Evolutionary conservation across 2,888 invertebrate species (phyloP).

Genomic region (Platycheirus albimanus): DNA sequence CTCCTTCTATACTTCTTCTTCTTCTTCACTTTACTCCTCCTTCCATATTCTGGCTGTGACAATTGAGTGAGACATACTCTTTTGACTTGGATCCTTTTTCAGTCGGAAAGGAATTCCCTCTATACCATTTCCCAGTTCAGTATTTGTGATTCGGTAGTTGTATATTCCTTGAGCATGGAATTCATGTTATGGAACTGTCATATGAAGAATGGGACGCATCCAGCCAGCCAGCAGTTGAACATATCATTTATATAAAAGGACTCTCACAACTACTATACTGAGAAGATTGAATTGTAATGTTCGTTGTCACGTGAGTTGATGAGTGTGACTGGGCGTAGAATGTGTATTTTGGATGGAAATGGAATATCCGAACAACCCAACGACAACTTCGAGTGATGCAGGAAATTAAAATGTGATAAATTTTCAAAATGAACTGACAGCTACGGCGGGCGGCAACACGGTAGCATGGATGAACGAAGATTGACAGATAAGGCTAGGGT

Average conservation of each 20-base stretch:
- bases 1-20: slow-evolving; percentile 1
- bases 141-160: neutral
- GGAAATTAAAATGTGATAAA: slow-evolving; percentile 63
- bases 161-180: slow-evolving; percentile 17
- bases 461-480: slow-evolving; percentile 8
- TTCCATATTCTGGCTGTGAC: slow-evolving; percentile 44
- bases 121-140: neutral
- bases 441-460: no score
- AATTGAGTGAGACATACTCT: slow-evolving; percentile 59
- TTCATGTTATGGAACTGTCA: slow-evolving; percentile 47
- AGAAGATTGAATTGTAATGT: slow-evolving; percentile 69
- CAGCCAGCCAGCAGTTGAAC: slow-evolving; percentile 16
- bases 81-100: slow-evolving; percentile 56
- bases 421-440: slow-evolving; percentile 18
- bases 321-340: slow-evolving; percentile 49
- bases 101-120: neutral
- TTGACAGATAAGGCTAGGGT: slow-evolving; percentile 47
- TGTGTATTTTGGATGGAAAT: slow-evolving; percentile 34
- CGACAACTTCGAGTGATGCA: slow-evolving; percentile 6
- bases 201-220: slow-evolving; percentile 3
- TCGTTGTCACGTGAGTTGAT: slow-evolving; percentile 55
- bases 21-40: neutral
- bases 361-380: no score
- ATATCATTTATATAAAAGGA: slow-evolving; percentile 35
- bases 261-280: neutral